Conservation (phyloP, 2,888 invertebrate genomes). For the Calephelis perditalis region DNA sequence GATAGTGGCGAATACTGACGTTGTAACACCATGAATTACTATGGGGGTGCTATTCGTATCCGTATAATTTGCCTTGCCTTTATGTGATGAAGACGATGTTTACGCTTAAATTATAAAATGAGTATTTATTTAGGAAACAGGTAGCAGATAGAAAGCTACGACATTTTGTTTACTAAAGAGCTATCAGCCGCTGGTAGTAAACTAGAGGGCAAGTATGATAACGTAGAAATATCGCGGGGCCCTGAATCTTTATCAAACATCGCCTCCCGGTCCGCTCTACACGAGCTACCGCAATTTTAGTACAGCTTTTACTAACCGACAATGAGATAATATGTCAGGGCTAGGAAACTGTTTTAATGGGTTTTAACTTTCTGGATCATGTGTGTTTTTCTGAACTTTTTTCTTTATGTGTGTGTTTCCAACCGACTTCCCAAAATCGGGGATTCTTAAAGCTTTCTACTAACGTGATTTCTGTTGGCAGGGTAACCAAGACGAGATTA, state of each 20-base stretch:
- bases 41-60: too few species aligned
- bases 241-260: slow-evolving; percentile 49
- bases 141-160: background rate
- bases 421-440: background rate
- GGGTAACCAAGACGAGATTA: too few species aligned
- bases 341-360: background rate
- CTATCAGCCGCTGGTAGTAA: slow-evolving; percentile 21
- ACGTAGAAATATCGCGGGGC: slow-evolving; percentile 19
- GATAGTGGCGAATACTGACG: too few species aligned
- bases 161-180: slow-evolving; percentile 8
- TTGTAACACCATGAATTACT: too few species aligned
- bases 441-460: too few species aligned
- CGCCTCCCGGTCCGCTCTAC: slow-evolving; percentile 33
- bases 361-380: background rate
- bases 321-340: slow-evolving; percentile 4
- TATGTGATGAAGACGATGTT: too few species aligned
- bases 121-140: too few species aligned
- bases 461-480: too few species aligned
- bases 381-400: too few species aligned
- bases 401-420: background rate
- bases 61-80: too few species aligned
- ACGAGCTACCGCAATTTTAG: slow-evolving; percentile 10
- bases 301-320: slow-evolving; percentile 6
- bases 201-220: slow-evolving; percentile 23
- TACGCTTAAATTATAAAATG: too few species aligned